Conservation (phyloP, 64 coral and sea anemone species). For the Hydrozoanthus tunicans region DNA sequence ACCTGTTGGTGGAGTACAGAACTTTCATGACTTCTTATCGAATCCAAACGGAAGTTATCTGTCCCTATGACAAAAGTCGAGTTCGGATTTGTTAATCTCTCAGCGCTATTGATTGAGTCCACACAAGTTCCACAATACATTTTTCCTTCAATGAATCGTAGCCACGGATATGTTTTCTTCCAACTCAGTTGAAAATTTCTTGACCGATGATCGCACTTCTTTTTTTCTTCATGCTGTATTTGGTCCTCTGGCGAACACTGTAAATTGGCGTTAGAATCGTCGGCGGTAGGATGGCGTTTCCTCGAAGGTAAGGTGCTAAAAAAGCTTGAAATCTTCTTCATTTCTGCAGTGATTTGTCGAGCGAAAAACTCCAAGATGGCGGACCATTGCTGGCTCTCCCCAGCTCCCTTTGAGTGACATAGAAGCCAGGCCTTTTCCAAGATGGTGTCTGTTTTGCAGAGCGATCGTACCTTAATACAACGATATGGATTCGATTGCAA, state of each 20-base stretch:
- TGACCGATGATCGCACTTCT: slow-evolving; percentile 36
- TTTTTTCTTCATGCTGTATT: slow-evolving; percentile 34
- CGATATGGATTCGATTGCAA: slow-evolving; percentile 23
- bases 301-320: slow-evolving; percentile 32
- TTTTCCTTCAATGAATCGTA: slow-evolving; percentile 43
- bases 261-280: slow-evolving; percentile 42
- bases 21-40: too few relatives aligned
- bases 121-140: slow-evolving; percentile 55
- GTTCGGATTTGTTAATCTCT: slow-evolving; percentile 45
- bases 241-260: slow-evolving; percentile 24
- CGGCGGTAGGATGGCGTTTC: neutral
- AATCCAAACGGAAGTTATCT: too few relatives aligned
- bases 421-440: slow-evolving; percentile 29
- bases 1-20: too few relatives aligned
- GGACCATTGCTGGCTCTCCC: slow-evolving; percentile 7
- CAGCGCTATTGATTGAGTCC: slow-evolving; percentile 35
- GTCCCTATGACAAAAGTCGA: neutral
- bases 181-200: slow-evolving; percentile 44
- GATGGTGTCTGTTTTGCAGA: slow-evolving; percentile 28
- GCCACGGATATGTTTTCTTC: slow-evolving; percentile 55
- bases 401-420: neutral
- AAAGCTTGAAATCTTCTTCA: slow-evolving; percentile 11
- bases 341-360: neutral
- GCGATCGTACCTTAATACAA: slow-evolving; percentile 12
- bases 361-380: slow-evolving; percentile 17